Conservation (phyloP, 2,888 invertebrate genomes). For the Lasioglossum leucozonium region DNA sequence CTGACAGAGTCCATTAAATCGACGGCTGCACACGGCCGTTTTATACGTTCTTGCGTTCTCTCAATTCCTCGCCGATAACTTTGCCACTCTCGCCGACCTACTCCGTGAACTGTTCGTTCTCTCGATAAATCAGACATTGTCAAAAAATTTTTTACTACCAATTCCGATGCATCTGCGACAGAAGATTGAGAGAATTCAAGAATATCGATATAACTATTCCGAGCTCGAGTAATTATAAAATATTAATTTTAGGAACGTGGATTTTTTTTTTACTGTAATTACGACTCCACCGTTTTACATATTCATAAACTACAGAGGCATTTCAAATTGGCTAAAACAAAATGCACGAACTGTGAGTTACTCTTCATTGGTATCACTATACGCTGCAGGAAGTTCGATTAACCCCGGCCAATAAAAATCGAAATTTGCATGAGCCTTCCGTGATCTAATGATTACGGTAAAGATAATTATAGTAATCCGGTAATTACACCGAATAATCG, state of each 20-base stretch:
- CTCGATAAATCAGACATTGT: background rate
- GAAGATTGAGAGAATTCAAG: background rate
- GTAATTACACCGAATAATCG: background rate
- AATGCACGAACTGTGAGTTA: too few species aligned
- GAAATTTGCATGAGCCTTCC: background rate
- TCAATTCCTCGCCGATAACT: background rate
- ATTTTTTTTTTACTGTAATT: background rate
- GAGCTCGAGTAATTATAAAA: background rate
- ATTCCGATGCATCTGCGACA: too few species aligned
- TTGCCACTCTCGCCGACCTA: background rate
- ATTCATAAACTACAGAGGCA: background rate
- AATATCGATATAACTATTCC: background rate
- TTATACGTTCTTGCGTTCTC: background rate
- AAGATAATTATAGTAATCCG: background rate
- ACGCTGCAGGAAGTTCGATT: background rate
- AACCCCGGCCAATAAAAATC: background rate
- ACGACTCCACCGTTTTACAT: background rate
- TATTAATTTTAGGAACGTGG: background rate
- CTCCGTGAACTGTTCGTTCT: background rate
- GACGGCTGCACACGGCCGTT: conserved; percentile 36
- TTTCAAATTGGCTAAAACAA: too few species aligned
- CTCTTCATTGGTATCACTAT: too few species aligned
- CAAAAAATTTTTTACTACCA: background rate
- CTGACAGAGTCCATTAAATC: conserved; percentile 62
- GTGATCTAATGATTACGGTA: background rate